Base-by-base conservation (phyloP, 2,113 vertebrate species). In the Ginglymostoma cirratum region DNA sequence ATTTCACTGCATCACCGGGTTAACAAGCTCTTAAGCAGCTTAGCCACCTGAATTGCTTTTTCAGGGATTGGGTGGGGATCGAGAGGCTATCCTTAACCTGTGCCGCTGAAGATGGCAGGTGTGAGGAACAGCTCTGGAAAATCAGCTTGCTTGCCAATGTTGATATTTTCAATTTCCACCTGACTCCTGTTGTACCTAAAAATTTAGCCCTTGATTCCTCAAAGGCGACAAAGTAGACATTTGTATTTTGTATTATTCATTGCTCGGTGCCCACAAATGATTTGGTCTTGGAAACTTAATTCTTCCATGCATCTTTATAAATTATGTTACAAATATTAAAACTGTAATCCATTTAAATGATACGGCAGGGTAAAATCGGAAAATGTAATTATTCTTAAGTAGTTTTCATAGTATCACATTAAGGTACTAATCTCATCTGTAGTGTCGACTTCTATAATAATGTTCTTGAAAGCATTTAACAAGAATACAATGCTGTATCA, bases 321-420 rank as follows among this genome's bases (percentile, higher is more conserved):
- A 95, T 76, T 34, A 52, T 52, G 69, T 95, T 70, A 48, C 72
- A 95, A 95, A 52, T 95, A 72, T 95, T 72, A 72, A 95, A 95
- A 67, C 94, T 95, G 93, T 95, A 95, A 95, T 95, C 94, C 94
- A 48, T 95, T 70, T 95, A 95, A 95, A 95, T 95, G 24, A 72
- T 94, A 94, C 10, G 30, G 67, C 94, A 95, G 42, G 52, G 45
- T 65, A 95, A 95, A 95, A 95, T 95, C 42, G 48, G 45, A 95
- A 72, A 95, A 95, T 76, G 94, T 95, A 95, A 95, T 95, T 95
- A 95, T 95, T 95, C 67, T 72, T 95, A 95, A 95, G 94, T 95
- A 95, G 94, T 69, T 95, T 95, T 76, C 93, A 76, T 95, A 52
- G 69, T 76, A 95, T 95, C 94, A 72, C 94, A 95, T 95, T 95